phyloP scores from a whole-genome alignment of 2,888 invertebrate species.

The Gari tellinella region DNA sequence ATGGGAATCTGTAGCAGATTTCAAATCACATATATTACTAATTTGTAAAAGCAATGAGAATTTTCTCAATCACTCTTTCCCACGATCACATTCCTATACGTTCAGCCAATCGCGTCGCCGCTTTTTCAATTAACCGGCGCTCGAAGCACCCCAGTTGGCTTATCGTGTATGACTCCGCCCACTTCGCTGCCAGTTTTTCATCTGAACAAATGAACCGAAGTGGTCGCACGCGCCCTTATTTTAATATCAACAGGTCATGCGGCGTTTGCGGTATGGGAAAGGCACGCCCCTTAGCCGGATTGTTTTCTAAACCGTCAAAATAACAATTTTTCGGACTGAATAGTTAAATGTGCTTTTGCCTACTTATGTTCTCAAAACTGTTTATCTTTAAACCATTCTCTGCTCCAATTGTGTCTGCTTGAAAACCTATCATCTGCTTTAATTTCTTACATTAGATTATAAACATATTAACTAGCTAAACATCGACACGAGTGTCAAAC shows the following conservation, averaged over 20 bases:
- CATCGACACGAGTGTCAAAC: too few relatives aligned
- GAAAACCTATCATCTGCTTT: too few relatives aligned
- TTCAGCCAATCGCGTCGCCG: slow-evolving; percentile 67
- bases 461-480: too few relatives aligned
- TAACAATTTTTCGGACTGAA: slow-evolving; percentile 54
- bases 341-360: slow-evolving; percentile 54
- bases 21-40: slow-evolving; percentile 48
- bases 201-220: slow-evolving; percentile 48
- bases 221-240: slow-evolving; percentile 59
- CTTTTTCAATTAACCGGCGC: slow-evolving; percentile 54
- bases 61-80: slow-evolving; percentile 74
- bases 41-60: slow-evolving; percentile 76
- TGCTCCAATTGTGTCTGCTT: too few relatives aligned
- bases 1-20: slow-evolving; percentile 11
- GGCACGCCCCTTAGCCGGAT: slow-evolving; percentile 44
- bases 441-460: too few relatives aligned
- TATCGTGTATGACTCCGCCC: slow-evolving; percentile 23
- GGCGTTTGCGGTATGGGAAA: slow-evolving; percentile 51
- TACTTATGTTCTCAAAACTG: slow-evolving; percentile 57
- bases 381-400: too few relatives aligned
- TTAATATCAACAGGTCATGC: slow-evolving; percentile 40
- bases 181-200: slow-evolving; percentile 34
- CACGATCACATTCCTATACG: slow-evolving; percentile 75
- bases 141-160: slow-evolving; percentile 34
- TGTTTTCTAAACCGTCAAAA: slow-evolving; percentile 48